Evolutionary conservation across 2,113 vertebrate species (phyloP), one percentile per base, ranked within the genome.

Genomic region (Oenanthe oenanthe): DNA sequence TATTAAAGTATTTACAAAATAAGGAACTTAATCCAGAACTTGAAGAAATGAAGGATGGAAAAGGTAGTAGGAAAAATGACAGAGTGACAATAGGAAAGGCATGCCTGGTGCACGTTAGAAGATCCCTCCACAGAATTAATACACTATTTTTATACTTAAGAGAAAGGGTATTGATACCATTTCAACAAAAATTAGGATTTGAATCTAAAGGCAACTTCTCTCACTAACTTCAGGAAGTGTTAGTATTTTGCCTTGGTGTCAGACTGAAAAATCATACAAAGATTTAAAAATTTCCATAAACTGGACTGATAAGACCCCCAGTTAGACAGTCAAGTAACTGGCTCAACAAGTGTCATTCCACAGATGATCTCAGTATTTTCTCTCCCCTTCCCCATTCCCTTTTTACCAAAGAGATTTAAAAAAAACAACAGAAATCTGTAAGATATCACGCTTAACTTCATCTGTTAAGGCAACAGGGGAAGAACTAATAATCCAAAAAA

Each of bases 331-430:
- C 47, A 76, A 74, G 67, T 66, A 31, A 78, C 67, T 17, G 7
- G 18, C 11, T 71, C 61, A 65, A 24, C 26, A 70, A 32, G 24
- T 53, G 42, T 36, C 53, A 77, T 10, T 8, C 6, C 17, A 50
- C 13, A n/a, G 29, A 68, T 31, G 19, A 76, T 42, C 7, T 67
- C 53, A n/a, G 29, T 15, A 65, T 32, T 17, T 32, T 28, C 50
- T 28, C 50, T 20, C 36, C 45, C 11, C 28, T 24, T 4, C 43
- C 11, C 2, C 1, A 7, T 3, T 6, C 10, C 8, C 7, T 72
- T 87, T 70, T 53, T 31, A 70, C 20, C 31, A 68, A 68, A 65
- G 16, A 8, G 9, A 51, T 47, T 53, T 10, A 53, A 75, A 81
- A 81, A 14, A 2, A 0, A 45, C 43, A 67, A 29, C 12, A 72